These are phyloP conservation scores for Cottus gobio DNA, from an alignment of 2,113 vertebrate genomes.

Conservation along the genomic window DNA sequence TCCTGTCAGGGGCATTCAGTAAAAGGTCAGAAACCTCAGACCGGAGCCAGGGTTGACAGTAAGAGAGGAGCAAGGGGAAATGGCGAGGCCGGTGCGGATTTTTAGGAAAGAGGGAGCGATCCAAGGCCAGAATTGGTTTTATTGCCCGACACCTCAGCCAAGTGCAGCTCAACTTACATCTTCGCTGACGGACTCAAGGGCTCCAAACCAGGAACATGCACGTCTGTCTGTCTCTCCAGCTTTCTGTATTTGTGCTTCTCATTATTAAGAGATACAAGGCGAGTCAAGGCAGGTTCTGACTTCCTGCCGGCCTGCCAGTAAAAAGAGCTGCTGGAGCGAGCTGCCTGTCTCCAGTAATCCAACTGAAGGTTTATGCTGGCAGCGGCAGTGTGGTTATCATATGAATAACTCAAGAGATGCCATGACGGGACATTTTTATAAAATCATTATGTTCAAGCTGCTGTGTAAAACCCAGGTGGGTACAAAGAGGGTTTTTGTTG, in stretches of 20 bases:
- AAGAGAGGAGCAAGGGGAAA: slow-evolving; percentile 35
- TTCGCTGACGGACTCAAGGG: slow-evolving; percentile 39
- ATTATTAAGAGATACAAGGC: slow-evolving; percentile 44
- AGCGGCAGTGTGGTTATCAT: slow-evolving; percentile 39
- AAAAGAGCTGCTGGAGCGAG: slow-evolving; percentile 58
- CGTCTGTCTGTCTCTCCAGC: slow-evolving; percentile 21
- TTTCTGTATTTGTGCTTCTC: slow-evolving; percentile 43
- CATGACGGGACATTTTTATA: slow-evolving; percentile 50
- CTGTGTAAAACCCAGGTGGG: slow-evolving; percentile 54
- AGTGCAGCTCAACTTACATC: slow-evolving; percentile 59
- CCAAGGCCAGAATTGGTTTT: slow-evolving; percentile 46
- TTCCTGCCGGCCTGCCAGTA: slow-evolving; percentile 61
- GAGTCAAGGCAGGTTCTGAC: slow-evolving; percentile 51
- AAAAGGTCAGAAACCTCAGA: slow-evolving; percentile 33
- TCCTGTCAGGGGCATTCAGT: slow-evolving; percentile 41
- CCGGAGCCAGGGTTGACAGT: slow-evolving; percentile 35
- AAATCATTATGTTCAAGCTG: slow-evolving; percentile 45
- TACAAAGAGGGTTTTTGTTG: slow-evolving; percentile 54
- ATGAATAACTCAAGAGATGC: slow-evolving; percentile 58
- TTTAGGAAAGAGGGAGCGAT: slow-evolving; percentile 49
- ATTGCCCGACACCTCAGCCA: slow-evolving; percentile 29
- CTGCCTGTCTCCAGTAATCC: slow-evolving; percentile 62
- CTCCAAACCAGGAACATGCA: slow-evolving; percentile 40
- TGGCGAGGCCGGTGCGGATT: slow-evolving; percentile 41
- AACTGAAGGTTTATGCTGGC: slow-evolving; percentile 70